phyloP scores from a whole-genome alignment of 2,888 invertebrate genomes.

The Glaucopsyche alexis region DNA sequence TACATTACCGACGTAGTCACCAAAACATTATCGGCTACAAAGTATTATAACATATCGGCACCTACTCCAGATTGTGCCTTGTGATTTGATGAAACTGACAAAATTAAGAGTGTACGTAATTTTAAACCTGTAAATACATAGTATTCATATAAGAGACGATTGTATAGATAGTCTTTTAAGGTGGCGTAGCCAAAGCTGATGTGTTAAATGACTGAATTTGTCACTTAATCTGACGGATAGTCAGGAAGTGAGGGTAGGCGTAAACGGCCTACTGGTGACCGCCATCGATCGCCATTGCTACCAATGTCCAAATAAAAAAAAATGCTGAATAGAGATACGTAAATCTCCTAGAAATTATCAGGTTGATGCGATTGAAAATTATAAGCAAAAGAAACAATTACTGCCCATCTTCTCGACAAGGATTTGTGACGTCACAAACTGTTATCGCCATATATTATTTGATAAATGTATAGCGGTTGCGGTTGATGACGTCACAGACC shows the following conservation, averaged over 20 bases:
- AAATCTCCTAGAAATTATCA: too few species aligned
- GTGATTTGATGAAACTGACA: not conserved
- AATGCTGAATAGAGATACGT: too few species aligned
- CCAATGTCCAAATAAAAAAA: not conserved
- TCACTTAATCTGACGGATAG: not conserved
- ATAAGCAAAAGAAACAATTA: too few species aligned
- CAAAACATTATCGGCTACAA: not conserved
- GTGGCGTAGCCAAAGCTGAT: not conserved
- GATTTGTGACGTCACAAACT: too few species aligned
- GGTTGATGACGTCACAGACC: too few species aligned
- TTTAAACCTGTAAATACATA: slow-evolving; percentile 5
- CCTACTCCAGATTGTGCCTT: slow-evolving; percentile 7
- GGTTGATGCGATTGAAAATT: too few species aligned
- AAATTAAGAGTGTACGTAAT: not conserved
- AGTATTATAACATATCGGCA: slow-evolving; percentile 9
- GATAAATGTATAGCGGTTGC: too few species aligned
- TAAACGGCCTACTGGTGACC: not conserved
- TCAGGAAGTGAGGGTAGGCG: not conserved
- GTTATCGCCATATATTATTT: too few species aligned
- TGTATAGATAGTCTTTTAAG: not conserved
- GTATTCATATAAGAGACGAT: not conserved
- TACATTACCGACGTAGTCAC: not conserved
- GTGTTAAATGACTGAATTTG: slow-evolving; percentile 5
- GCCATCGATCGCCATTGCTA: too few species aligned
- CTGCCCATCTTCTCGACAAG: too few species aligned